Evolutionary conservation across 2,797 vertebrate species (phyloP).

Genomic region (Eulemur albifrons): DNA sequence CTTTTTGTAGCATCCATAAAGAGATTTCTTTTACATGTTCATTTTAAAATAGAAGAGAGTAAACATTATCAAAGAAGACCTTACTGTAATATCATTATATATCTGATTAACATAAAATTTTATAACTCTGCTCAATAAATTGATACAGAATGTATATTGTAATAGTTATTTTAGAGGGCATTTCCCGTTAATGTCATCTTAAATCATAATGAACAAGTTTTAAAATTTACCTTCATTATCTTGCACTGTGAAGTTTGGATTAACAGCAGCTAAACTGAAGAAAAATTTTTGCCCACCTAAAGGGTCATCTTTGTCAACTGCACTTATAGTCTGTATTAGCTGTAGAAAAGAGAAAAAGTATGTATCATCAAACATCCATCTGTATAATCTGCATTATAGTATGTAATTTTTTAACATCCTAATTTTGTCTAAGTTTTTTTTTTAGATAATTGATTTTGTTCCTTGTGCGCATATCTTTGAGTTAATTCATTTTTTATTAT

Average conservation of each 20-base stretch:
- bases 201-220: neutral
- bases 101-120: neutral
- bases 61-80: neutral
- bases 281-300: conserved; percentile 97
- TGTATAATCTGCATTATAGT: neutral
- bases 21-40: neutral
- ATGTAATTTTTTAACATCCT: neutral
- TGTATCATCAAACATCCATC: neutral
- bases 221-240: conserved; percentile 94
- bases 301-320: conserved; percentile 97
- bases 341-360: conserved; percentile 78
- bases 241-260: conserved; percentile 97
- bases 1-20: neutral
- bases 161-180: neutral
- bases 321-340: conserved; percentile 98
- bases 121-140: neutral
- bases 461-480: neutral
- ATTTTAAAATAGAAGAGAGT: neutral
- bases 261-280: conserved; percentile 94
- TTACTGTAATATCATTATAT: neutral
- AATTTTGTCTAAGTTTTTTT: neutral
- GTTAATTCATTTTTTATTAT: neutral
- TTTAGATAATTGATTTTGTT: neutral
- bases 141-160: neutral
- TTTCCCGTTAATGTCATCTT: neutral